Evolutionary conservation across 1,140 invertebrate species (phyloP).

Genomic region (Cheumatopsyche charites): DNA sequence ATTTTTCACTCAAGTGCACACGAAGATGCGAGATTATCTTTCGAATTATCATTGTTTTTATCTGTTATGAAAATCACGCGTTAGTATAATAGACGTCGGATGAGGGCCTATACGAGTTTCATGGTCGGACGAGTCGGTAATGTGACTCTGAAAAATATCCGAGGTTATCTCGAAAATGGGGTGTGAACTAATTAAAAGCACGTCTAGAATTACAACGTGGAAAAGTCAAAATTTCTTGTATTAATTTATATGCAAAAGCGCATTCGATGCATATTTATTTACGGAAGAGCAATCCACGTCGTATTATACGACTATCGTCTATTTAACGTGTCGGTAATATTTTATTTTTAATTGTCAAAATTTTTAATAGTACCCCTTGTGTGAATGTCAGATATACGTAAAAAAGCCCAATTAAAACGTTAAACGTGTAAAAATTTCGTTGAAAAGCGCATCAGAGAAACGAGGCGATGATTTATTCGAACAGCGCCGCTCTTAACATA

Average conservation of each 20-base stretch:
- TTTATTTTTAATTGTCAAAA: conserved; percentile 13
- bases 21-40: not conserved
- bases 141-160: conserved; percentile 12
- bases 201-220: not conserved
- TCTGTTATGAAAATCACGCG: not conserved
- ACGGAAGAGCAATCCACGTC: conserved; percentile 9
- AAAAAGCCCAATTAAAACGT: conserved; percentile 31
- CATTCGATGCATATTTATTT: not conserved
- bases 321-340: not conserved
- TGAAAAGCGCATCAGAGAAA: conserved; percentile 21
- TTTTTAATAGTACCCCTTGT: not conserved
- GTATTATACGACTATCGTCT: conserved; percentile 30
- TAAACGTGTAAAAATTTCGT: conserved; percentile 23
- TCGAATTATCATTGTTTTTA: not conserved
- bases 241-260: not conserved
- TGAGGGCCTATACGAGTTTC: not conserved
- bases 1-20: not conserved
- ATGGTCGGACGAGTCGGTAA: conserved; percentile 1
- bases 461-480: conserved; percentile 17
- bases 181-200: conserved; percentile 34
- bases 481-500: not conserved
- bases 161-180: not conserved
- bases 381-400: not conserved
- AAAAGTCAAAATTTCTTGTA: too few relatives aligned
- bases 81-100: not conserved